Evolutionary conservation across 2,113 vertebrate species (phyloP), one percentile per base, ranked within the genome.

Genomic region (Halichoerus grypus): DNA sequence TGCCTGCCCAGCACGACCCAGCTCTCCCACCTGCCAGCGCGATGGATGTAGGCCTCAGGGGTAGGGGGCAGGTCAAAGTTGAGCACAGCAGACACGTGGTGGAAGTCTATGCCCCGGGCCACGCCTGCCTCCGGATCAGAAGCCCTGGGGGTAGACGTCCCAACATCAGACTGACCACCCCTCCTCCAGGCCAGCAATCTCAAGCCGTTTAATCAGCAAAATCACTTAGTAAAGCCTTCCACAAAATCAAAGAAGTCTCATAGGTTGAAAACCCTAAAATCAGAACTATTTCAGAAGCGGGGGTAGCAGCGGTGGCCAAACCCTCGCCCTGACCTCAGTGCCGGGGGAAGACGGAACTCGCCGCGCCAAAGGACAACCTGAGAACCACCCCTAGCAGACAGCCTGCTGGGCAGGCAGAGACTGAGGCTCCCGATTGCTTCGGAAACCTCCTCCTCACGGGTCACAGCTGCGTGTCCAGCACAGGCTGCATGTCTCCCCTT

Each of bases 71-170:
- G 99, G 14, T 99, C 99, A 83, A 99, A 99, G 98, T 99, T 99
- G 97, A 99, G 97, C 96, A 99, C 99, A 0, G 99, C 99, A 7
- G 99, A 98, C 0, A 99, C 99, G 0, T 99, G 99, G 67, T 99
- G 99, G 98, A 99, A 99, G 93, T 99, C 99, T 15, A 99, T 99
- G 1, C 99, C 99, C 26, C 99, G 99, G 1, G 99, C 99, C 26
- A 99, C 99, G 0, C 99, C 98, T 0, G 99, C 99, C 96, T 99
- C 99, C 0, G 97, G 98, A 91, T 99, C 99, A 86, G 99, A 99
- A 2, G 93, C 96, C 95, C 99, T 99, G 96, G 0, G 33, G 71
- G 79, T 39, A 81, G 46, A 69, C 1, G 9, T 1, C 2, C 55
- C 53, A 39, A 24, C 0, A 2, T 3, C 24, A 95, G 39, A 8